Base-by-base conservation (phyloP, 2,888 invertebrate species). In the Drosophila pseudotakahashii region DNA sequence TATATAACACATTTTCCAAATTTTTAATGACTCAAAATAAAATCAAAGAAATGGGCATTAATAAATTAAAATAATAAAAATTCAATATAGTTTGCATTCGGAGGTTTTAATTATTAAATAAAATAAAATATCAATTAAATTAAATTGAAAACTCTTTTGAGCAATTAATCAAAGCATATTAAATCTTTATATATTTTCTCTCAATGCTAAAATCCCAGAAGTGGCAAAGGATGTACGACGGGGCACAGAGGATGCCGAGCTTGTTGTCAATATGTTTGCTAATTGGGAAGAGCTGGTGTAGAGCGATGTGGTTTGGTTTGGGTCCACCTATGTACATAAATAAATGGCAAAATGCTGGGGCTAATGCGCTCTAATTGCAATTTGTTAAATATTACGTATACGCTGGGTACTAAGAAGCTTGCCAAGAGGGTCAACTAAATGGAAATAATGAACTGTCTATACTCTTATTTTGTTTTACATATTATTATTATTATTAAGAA, bases 361-460 rank as follows among this genome's bases (percentile, higher is more conserved):
- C 55, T 79, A 84, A 77, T 87, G 68, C 71, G 64, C 68, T 58
- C 72, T 80, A 86, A 80, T 83, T 81, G 84, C 72, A 69, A 75
- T 75, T 78, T 75, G 57, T 75, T 74, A 77, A 79, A 76, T 82
- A 76, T 76, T 50, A 69, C 67, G 60, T 53, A 66, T 75, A 66
- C 66, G 73, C 51, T 52, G 34, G n/a, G 13, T 36, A 60, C 36
- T 39, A 45, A 54, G 47, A 45, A 60, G 52, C 39, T 51, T 52
- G 48, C 47, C 47, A 30, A 59, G 32, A n/a, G 32, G 30, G n/a
- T 16, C 7, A 11, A 34, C 16, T 36, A 2, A 13, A 47, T 11
- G n/a, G 4, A 13, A 53, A 11, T 11, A 26, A 41, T 26, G 41
- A 62, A 62, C 5, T 6, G 6, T 7, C 0, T 0, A 2, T 34